These are phyloP conservation scores for Apotomis betuletana DNA, from an alignment of 2,888 invertebrate genomes.

Conservation along the genomic window DNA sequence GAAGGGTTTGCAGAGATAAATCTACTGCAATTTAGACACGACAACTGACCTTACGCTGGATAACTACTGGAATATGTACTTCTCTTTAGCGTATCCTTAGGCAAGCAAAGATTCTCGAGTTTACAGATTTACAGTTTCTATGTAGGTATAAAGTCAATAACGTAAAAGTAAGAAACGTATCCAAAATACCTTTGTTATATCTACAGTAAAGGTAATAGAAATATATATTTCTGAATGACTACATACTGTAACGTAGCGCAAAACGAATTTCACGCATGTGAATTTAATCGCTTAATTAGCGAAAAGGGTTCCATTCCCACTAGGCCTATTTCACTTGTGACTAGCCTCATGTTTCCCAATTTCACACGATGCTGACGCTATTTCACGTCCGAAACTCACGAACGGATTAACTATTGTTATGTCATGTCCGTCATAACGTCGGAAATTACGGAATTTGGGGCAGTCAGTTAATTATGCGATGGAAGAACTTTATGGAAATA, in stretches of 20 bases:
- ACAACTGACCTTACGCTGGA: slow-evolving; percentile 29
- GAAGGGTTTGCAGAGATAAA: slow-evolving; percentile 35
- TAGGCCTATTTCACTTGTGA: slow-evolving; percentile 52
- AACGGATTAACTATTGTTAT: slow-evolving; percentile 31
- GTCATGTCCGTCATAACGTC: slow-evolving; percentile 19
- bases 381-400: slow-evolving; percentile 16
- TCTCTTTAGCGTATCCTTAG: slow-evolving; percentile 1
- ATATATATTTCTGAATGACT: slow-evolving; percentile 43
- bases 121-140: background rate
- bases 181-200: background rate
- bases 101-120: background rate
- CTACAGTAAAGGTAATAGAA: slow-evolving; percentile 5
- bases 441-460: slow-evolving; percentile 10
- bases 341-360: slow-evolving; percentile 58
- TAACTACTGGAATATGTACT: slow-evolving; percentile 9
- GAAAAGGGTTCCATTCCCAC: slow-evolving; percentile 52
- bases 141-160: too few relatives aligned
- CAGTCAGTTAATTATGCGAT: slow-evolving; percentile 11
- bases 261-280: slow-evolving; percentile 40
- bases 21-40: slow-evolving; percentile 30
- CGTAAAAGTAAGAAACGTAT: background rate
- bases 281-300: slow-evolving; percentile 52
- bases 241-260: slow-evolving; percentile 28
- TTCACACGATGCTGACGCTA: slow-evolving; percentile 44
- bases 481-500: slow-evolving; percentile 14